Percentiles rank a stretch among this genome's conserved stretches.
Evolutionary conservation across 2,113 vertebrate genomes (phyloP).

Genomic region (Craseonycteris thonglongyai): DNA sequence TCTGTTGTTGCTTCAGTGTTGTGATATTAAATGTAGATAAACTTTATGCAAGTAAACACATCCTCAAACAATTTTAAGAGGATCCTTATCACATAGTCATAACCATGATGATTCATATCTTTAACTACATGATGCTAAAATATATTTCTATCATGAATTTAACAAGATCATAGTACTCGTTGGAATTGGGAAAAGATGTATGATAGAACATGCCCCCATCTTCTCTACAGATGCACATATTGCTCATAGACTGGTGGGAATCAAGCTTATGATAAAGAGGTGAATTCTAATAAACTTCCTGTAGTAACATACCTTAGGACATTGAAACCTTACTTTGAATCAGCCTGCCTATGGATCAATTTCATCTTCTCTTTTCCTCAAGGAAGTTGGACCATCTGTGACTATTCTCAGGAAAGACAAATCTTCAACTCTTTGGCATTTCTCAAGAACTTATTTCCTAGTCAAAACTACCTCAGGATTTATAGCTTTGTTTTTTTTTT

Average conservation of each 20-base stretch:
- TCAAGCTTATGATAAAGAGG: not conserved
- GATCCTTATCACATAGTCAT: not conserved
- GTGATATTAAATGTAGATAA: not conserved
- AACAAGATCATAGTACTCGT: not conserved
- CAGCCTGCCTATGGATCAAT: not conserved
- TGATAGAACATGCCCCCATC: not conserved
- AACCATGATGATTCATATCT: not conserved
- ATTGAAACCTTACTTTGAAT: not conserved
- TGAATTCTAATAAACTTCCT: not conserved
- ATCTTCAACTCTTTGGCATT: not conserved
- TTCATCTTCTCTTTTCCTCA: not conserved
- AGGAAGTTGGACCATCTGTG: not conserved
- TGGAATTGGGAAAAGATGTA: not conserved
- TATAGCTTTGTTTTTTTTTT: not conserved
- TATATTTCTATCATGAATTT: not conserved
- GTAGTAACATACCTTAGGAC: not conserved
- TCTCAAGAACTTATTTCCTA: not conserved
- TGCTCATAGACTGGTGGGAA: not conserved
- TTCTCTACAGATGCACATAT: not conserved
- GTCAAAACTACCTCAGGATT: not conserved
- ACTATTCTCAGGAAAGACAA: not conserved
- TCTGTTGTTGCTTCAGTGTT: not conserved
- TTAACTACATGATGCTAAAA: not conserved
- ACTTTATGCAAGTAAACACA: not conserved
- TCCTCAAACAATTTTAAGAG: not conserved